A percentile compares a stretch with the other conserved stretches of the same genome.
phyloP scores from a whole-genome alignment of 1,140 invertebrate genomes.

The Dysdera silvatica region DNA sequence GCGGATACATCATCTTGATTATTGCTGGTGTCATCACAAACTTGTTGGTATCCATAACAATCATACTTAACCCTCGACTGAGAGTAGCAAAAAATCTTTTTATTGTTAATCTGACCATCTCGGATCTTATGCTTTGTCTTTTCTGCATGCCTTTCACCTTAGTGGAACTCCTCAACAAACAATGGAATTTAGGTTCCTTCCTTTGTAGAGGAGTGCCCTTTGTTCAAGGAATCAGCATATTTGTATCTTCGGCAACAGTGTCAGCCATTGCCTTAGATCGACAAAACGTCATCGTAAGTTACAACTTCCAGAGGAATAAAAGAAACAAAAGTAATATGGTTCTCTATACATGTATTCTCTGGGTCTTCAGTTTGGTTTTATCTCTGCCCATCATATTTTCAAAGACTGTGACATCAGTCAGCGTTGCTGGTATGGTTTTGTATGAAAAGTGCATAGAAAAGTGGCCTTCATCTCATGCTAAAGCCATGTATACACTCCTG shows the following conservation, averaged over 20 bases:
- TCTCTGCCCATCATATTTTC: conserved; percentile 50
- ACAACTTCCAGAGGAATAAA: neutral
- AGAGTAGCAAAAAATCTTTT: conserved; percentile 29
- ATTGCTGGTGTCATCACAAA: conserved; percentile 13
- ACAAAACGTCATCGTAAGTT: conserved; percentile 12
- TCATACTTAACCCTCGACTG: conserved; percentile 10
- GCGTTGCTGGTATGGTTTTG: conserved; percentile 39
- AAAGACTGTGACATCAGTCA: conserved; percentile 42
- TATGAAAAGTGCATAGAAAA: conserved; percentile 46
- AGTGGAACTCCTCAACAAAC: conserved; percentile 40
- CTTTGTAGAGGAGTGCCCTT: conserved; percentile 53
- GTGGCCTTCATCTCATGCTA: conserved; percentile 43
- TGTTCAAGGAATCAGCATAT: conserved; percentile 53
- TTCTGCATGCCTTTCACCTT: conserved; percentile 55
- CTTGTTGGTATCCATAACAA: conserved; percentile 13
- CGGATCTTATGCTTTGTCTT: conserved; percentile 52
- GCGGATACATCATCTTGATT: conserved; percentile 12
- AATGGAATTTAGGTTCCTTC: conserved; percentile 44
- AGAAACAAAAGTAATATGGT: conserved; percentile 47
- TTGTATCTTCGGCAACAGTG: conserved; percentile 55
- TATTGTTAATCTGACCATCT: conserved; percentile 51
- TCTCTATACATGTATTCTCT: conserved; percentile 47
- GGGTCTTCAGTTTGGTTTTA: conserved; percentile 49
- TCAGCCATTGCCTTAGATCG: conserved; percentile 55
- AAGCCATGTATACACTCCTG: conserved; percentile 48